Evolutionary conservation across 37 sponge, comb jelly and placozoan species (phyloP), one percentile per base, ranked within the genome.

Genomic region (Theonella swinhoei): DNA sequence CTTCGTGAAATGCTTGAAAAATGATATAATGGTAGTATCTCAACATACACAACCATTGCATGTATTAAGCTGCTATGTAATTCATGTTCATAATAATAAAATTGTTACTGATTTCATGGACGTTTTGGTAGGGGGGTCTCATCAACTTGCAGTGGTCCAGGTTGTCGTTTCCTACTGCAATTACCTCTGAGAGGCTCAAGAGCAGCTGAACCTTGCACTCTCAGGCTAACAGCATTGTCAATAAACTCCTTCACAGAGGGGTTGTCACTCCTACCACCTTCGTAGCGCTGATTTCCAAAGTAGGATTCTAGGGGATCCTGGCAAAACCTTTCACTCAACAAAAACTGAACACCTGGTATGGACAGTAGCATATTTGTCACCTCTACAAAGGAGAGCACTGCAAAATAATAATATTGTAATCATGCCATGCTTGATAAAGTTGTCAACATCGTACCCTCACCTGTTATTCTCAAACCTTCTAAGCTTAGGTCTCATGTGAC

Each of bases 261-360:
- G 72, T 71, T 71, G 72, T 71, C 72, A 71, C 31, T 71, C 24
- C 34, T 29, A 71, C 4, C 72, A 37, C 72, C 72, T 71, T 71
- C 31, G 37, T 37, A 37, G 25, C 72, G 25, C 33, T 71, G 72
- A 29, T 71, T 32, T 37, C 72, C 72, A 71, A 71, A 37, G 38
- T 32, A 71, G 33, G 72, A 29, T 30, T 71, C 72, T n/a, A 71
- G 72, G 31, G 37, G 38, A 71, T 71, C 72, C 38, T 71, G 72
- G 31, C 4, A 4, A 37, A 71, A 71, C 23, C 38, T 32, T 71
- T 71, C 72, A 32, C 37, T 37, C 4, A 71, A 30, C 23, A 71
- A n/a, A 71, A 32, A 71, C 31, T 71, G 25, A 25, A 71, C 72
- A 32, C 72, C 72, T 23, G 62, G 62, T 60, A 60, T 60, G 62